Base-by-base conservation (phyloP, 2,888 invertebrate species). In the Coelinius sp. region DNA sequence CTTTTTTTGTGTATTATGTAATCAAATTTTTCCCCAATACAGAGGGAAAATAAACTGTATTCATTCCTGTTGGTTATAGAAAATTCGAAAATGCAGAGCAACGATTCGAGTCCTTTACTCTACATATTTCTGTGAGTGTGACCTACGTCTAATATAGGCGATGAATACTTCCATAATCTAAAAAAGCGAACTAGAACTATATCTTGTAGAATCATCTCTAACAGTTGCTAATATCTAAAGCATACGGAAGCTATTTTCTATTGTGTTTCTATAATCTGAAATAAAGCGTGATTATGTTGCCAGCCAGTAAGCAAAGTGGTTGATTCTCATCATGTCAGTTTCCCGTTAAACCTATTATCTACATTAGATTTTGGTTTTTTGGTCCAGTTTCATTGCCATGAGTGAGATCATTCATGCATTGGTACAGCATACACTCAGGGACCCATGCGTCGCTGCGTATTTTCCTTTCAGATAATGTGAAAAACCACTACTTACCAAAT, bases 401-500 rank as follows among this genome's bases (percentile, higher is more conserved):
- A 52, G 24, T 70, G 35, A 53, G n/a, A n/a, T n/a, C 8, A 27
- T 49, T 4, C 8, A 70, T 66, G 49, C 7, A 59, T 44, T 64
- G 46, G 68, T 73, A 68, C 70, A 31, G n/a, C 31, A 38, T 53
- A 20, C 35, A 67, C 25, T 10, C 20, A 66, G 24, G 25, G 17
- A 44, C 20, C 14, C 59, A 53, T 63, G 46, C 41, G 4, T 41
- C 24, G 59, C 31, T 49, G 38, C 35, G 65, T 59, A 49, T 69
- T 63, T 73, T 44, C 59, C 59, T 31, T 53, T 62, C 52, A 76
- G 75, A 73, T 72, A 74, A 75, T 77, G 76, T 14, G 77, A 74
- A 74, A 78, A 79, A 41, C 79, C 81, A 59, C 52, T 83, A 88
- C 88, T 88, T 87, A 89, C 89, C 89, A 89, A 71, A 88, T 78